Evolutionary conservation across 2,888 invertebrate genomes (phyloP), one percentile per base, ranked within the genome.

Genomic region (Acanthopleura granulata): DNA sequence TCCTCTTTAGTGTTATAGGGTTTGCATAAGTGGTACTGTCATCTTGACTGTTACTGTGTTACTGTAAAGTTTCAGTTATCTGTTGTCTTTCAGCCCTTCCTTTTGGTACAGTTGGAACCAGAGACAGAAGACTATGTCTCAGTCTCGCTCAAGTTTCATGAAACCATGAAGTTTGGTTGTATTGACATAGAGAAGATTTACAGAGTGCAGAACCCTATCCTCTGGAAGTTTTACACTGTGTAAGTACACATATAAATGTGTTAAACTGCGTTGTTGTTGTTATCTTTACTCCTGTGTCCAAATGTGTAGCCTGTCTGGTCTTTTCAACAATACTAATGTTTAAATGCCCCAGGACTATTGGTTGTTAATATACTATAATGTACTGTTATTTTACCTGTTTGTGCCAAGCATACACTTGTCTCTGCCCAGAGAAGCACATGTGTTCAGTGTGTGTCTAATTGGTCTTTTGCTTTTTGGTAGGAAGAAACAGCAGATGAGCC

Each of bases 201-300:
- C 40, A 80, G 88, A 27, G 84, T 89, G 49, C 89, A 89, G 81
- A 89, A 89, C 74, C 85, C 86, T 0, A 88, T 86, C 72, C 82
- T 87, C 73, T 88, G 87, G 87, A 86, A 87, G 76, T 88, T 86
- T 76, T 88, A 83, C 78, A 80, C 78, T 72, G 85, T 88, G 89
- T 89, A 82, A 86, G 88, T 85, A 61, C 40, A 22, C n/a, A 22
- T 22, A 12, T 57, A 57, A 9, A n/a, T 57, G 57, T 57, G 57
- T 57, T 57, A 22, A n/a, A n/a, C n/a, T n/a, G n/a, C n/a, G n/a
- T n/a, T n/a, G n/a, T n/a, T n/a, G n/a, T n/a, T n/a, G n/a, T n/a
- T n/a, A n/a, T n/a, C n/a, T n/a, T n/a, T n/a, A n/a, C n/a, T n/a
- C n/a, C n/a, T n/a, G n/a, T n/a, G n/a, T n/a, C n/a, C n/a, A n/a